Percentiles rank a stretch among this genome's conserved stretches.
Conservation (phyloP, 2,888 invertebrate genomes). For the Agonopterix heracliana region DNA sequence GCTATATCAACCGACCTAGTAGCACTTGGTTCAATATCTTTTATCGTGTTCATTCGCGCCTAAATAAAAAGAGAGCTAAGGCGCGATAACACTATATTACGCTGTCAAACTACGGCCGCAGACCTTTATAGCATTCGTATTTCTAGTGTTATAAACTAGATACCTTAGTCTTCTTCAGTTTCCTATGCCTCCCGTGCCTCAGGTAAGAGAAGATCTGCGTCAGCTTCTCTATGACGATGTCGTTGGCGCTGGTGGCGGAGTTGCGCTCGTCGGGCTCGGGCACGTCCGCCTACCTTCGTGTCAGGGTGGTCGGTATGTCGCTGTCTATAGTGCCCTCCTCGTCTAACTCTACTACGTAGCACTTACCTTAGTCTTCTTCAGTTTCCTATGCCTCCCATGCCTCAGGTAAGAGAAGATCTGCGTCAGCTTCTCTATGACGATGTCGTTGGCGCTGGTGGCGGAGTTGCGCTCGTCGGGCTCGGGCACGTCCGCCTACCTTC, state of each 20-base stretch:
- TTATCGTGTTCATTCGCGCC: no score
- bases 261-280: constrained; percentile 80
- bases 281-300: constrained; percentile 94
- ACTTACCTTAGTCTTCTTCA: constrained; percentile 83
- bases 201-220: constrained; percentile 97
- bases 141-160: neutral
- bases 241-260: constrained; percentile 77
- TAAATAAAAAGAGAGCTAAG: no score
- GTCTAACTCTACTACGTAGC: constrained; percentile 97
- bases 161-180: constrained; percentile 83
- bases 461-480: constrained; percentile 77
- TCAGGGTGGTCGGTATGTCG: constrained; percentile 97
- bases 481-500: constrained; percentile 94
- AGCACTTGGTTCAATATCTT: no score
- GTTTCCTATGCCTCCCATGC: constrained; percentile 87
- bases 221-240: constrained; percentile 95
- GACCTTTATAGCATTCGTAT: no score
- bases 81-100: no score
- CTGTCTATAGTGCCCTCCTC: constrained; percentile 81
- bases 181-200: constrained; percentile 88
- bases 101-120: no score
- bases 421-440: constrained; percentile 96
- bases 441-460: constrained; percentile 80
- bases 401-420: constrained; percentile 97
- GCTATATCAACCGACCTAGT: no score